Base-by-base conservation (phyloP, 2,113 vertebrate genomes). In the Poicephalus gulielmi region DNA sequence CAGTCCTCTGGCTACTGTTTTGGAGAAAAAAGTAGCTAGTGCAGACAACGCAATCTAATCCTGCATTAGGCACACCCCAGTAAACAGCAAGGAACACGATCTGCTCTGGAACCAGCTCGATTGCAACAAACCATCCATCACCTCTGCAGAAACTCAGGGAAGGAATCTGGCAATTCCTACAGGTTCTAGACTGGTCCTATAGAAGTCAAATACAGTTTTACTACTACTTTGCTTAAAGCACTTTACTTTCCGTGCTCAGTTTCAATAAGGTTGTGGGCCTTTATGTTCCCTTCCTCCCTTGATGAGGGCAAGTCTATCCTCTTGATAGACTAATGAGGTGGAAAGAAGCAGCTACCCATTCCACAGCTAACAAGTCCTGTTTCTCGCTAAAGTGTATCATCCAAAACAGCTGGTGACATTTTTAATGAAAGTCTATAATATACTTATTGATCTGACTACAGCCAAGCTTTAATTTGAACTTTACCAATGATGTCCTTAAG, bases 361-460 rank as follows among this genome's bases (percentile, higher is more conserved):
- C 67, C 63, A 57, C 59, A 85, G 35, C 87, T 88, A 97, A 91
- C 9, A 28, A 87, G 87, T 53, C 86, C 46, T 89, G 18, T 70
- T 92, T 91, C 63, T 86, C 52, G 66, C 75, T 88, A 49, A 86
- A 95, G 60, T 83, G 43, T 37, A 66, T 68, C 19, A 80, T 82
- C 43, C 43, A 76, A 95, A 95, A 53, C 81, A 96, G 79, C 41
- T 75, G 75, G 57, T 90, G 77, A 91, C 35, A 78, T 50, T 70
- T 89, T 73, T 70, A 94, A 95, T 91, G 37, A 94, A 81, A n/a
- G 14, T 37, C 59, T 96, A 70, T 53, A 83, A 88, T 94, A 88
- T 86, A 83, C 88, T 95, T 92, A 86, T 91, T 25, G 67, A 46
- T 87, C n/a, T 88, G 39, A 83, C 43, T 68, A 60, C 25, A 92